Conservation (phyloP, 2,888 invertebrate genomes). For the Noctua janthina region DNA sequence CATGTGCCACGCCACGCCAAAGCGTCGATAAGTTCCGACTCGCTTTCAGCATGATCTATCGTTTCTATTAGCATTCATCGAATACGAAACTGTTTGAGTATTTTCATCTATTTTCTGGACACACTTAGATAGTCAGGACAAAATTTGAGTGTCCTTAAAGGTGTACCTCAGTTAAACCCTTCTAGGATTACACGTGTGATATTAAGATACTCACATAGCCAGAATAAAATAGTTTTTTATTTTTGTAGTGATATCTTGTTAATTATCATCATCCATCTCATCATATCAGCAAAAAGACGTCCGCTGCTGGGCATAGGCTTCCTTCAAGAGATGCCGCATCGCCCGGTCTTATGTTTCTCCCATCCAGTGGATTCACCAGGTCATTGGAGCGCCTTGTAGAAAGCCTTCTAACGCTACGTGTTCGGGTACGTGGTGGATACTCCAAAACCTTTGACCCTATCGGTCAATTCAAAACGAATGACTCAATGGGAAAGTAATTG, state of each 20-base stretch:
- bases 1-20: constrained; percentile 9
- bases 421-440: not conserved
- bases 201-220: too few relatives aligned
- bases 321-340: not conserved
- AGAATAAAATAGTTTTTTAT: too few relatives aligned
- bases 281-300: not conserved
- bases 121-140: not conserved
- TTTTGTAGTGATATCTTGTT: too few relatives aligned
- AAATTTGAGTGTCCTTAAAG: not conserved
- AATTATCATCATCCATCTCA: not conserved
- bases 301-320: not conserved
- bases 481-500: too few relatives aligned
- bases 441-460: not conserved
- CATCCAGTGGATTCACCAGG: not conserved
- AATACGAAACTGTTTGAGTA: constrained; percentile 39
- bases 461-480: too few relatives aligned
- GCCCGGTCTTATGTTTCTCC: not conserved
- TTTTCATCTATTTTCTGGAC: constrained; percentile 24
- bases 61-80: constrained; percentile 61
- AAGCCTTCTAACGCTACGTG: not conserved
- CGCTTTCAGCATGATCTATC: constrained; percentile 57
- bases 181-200: not conserved
- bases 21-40: constrained; percentile 41
- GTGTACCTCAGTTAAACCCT: not conserved
- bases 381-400: not conserved